phyloP scores from a whole-genome alignment of 2,888 invertebrate species.

The Lasius platythorax region DNA sequence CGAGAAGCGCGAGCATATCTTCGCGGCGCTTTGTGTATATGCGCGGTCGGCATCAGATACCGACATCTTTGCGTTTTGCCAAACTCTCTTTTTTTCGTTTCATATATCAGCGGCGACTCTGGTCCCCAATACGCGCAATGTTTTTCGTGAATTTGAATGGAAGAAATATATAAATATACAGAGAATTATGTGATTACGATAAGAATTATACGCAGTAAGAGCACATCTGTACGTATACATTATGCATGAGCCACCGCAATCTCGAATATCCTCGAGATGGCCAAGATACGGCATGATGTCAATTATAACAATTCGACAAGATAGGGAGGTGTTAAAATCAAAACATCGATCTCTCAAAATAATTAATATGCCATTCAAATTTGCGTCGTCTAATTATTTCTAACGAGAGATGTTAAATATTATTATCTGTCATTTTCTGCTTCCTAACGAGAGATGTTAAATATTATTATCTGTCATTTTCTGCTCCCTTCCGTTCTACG shows the following conservation, averaged over 20 bases:
- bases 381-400: neutral
- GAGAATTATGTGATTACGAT: neutral
- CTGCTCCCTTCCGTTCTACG: neutral
- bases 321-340: neutral
- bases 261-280: neutral
- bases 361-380: neutral
- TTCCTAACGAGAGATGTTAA: neutral
- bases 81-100: neutral
- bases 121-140: neutral
- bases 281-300: neutral
- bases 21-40: constrained; percentile 8
- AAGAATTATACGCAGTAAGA: neutral
- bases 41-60: neutral
- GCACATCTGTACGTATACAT: neutral
- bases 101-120: neutral
- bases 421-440: too few species aligned
- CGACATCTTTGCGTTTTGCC: constrained; percentile 3
- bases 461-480: neutral
- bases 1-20: constrained; percentile 59
- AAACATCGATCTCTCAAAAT: neutral
- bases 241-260: neutral
- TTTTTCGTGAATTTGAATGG: neutral
- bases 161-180: neutral
- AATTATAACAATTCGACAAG: neutral
- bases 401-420: too few species aligned